phyloP scores from a whole-genome alignment of 2,888 invertebrate genomes.

The Oconnorella tubifera region DNA sequence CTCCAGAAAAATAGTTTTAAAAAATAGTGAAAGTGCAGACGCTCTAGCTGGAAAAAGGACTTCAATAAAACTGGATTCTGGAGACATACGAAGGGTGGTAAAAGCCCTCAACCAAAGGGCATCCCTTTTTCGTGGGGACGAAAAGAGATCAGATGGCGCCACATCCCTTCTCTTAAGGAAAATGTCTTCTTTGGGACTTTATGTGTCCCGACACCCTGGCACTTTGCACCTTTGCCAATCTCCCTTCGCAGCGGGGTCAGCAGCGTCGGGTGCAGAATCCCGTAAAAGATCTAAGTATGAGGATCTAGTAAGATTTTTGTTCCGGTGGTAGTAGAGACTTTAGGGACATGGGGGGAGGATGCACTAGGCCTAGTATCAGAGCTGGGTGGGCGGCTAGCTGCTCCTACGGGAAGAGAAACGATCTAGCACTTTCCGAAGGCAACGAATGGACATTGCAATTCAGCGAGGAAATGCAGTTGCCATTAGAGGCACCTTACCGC shows the following conservation, averaged over 20 bases:
- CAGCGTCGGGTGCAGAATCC: not conserved
- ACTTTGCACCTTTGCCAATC: not conserved
- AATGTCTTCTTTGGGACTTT: not conserved
- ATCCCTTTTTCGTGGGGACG: not conserved
- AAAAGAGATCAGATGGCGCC: not conserved
- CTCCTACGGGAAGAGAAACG: too few species aligned
- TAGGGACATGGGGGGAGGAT: not conserved
- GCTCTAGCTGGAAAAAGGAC: not conserved
- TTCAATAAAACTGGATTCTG: not conserved
- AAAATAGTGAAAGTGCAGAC: too few species aligned
- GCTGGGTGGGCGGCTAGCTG: not conserved
- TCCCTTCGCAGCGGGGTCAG: not conserved
- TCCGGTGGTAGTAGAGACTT: not conserved
- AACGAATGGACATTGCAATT: too few species aligned
- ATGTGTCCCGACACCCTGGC: not conserved
- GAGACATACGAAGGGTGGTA: not conserved
- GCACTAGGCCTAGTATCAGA: not conserved
- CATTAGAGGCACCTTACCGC: too few species aligned
- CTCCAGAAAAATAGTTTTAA: too few species aligned
- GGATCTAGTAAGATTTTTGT: not conserved
- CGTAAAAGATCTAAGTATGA: not conserved
- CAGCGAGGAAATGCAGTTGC: too few species aligned
- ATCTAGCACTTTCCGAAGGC: too few species aligned
- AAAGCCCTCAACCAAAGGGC: not conserved
- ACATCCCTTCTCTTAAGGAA: not conserved